Evolutionary conservation across 92 coral and sea anemone genomes (phyloP), one percentile per base, ranked within the genome.

Genomic region (Actinernus sp.): DNA sequence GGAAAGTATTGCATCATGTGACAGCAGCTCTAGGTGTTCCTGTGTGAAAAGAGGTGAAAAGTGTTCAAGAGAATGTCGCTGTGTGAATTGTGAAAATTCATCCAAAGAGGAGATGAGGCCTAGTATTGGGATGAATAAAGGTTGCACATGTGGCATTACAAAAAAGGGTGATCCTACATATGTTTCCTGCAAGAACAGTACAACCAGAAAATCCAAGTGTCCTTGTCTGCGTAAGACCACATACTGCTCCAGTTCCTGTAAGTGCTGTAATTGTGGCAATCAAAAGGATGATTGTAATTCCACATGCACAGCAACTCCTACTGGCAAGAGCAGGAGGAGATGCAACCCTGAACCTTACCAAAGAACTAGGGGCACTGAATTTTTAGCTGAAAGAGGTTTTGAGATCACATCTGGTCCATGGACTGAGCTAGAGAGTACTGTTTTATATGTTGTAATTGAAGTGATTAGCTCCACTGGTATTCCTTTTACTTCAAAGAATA

Each of bases 291-390:
- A 7, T 36, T 7, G 14, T 36, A 36, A 36, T 14, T 36, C 41
- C 41, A 14, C 7, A 36, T 36, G 41, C 41, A 36, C 14, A 14
- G 8, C 41, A 36, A 36, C 41, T 14, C 7, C 41, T 36, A 14
- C 41, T 36, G 14, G 14, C 41, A 14, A 14, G 7, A 7, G 41
- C 41, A 36, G 31, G 54, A 47, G 31, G 32, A 49, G 73, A 26
- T 4, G 26, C 19, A 34, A 26, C 12, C 73, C 66, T n/a, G 73
- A 65, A 49, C 30, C 41, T 7, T 36, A 36, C 41, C 7, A 36
- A 14, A 7, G 41, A 7, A 36, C 8, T 36, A 36, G 14, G 41
- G 41, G 41, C 41, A 36, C 7, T 7, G 14, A 7, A 7, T 36
- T 7, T 14, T 36, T 36, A 36, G 41, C 41, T 7, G 41, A 36